Evolutionary conservation across 2,797 vertebrate species (phyloP), one percentile per base, ranked within the genome.

Genomic region (Luscinia luscinia): DNA sequence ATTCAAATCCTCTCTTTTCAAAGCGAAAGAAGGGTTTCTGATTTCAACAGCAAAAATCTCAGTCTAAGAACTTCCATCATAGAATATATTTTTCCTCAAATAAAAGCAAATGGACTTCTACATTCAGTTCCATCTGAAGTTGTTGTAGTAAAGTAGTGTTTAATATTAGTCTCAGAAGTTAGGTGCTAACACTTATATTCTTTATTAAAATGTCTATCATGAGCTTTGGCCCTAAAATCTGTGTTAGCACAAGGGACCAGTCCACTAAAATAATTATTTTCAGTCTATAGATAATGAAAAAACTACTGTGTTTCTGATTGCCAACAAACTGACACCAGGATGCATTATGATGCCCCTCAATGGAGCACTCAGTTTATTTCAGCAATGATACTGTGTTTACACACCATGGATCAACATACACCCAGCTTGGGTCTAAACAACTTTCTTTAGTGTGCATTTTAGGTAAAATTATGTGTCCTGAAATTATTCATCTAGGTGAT

Each of bases 391-490:
- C 27, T 40, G 4, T 90, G 70, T 79, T 67, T 86, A 41, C 48
- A 79, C 76, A 96, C 54, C 26, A 23, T 10, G 17, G 15, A 75
- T 77, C 72, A 64, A 62, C 40, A 69, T 63, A 55, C 24, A 57
- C 48, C 20, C 15, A 54, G n/a, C 67, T 86, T 92, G 38, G 73
- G 78, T 82, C 48, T 59, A 85, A 87, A 82, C 70, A 93, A 70
- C 32, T 91, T 94, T 77, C 80, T 94, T 95, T 62, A 38, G 28
- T 59, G 61, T 88, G 59, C 51, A 86, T 94, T 94, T 96, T 84
- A 93, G 27, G 49, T 55, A 46, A 70, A 94, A 77, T 96, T 86
- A 58, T 34, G 19, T 78, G 38, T 82, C 79, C 34, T 70, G 67
- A 79, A 90, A 48, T 75, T 52, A 95, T 86, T 79, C 24, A 69